Evolutionary conservation across 2,113 vertebrate species (phyloP).

Genomic region (Pygoscelis adeliae): DNA sequence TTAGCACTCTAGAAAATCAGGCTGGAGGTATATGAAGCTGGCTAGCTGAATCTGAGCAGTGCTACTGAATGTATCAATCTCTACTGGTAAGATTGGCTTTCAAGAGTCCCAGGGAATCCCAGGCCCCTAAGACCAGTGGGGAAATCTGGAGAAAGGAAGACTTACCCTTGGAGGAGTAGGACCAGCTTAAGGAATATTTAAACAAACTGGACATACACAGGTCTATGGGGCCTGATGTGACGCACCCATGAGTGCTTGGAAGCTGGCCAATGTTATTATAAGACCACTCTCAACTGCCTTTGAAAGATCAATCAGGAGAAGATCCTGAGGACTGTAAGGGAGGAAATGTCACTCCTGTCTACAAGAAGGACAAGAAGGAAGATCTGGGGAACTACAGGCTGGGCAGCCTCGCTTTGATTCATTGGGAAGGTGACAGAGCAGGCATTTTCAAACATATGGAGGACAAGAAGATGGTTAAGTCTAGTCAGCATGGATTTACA

Average conservation of each 20-base stretch:
- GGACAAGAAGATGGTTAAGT: not conserved
- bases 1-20: not conserved
- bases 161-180: not conserved
- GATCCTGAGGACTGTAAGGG: not conserved
- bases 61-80: not conserved
- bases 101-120: not conserved
- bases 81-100: not conserved
- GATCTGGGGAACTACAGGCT: not conserved
- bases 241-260: not conserved
- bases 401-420: not conserved
- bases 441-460: not conserved
- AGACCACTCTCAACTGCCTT: not conserved
- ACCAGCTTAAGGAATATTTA: not conserved
- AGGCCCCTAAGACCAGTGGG: not conserved
- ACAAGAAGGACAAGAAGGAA: not conserved
- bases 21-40: accelerated
- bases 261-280: not conserved
- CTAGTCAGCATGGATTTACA: not conserved
- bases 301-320: not conserved
- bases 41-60: not conserved
- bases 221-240: not conserved
- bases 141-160: not conserved
- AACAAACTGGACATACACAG: not conserved
- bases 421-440: not conserved
- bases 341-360: not conserved